Conservation (phyloP, 2,113 vertebrate genomes). For the Setophaga kirtlandii region DNA sequence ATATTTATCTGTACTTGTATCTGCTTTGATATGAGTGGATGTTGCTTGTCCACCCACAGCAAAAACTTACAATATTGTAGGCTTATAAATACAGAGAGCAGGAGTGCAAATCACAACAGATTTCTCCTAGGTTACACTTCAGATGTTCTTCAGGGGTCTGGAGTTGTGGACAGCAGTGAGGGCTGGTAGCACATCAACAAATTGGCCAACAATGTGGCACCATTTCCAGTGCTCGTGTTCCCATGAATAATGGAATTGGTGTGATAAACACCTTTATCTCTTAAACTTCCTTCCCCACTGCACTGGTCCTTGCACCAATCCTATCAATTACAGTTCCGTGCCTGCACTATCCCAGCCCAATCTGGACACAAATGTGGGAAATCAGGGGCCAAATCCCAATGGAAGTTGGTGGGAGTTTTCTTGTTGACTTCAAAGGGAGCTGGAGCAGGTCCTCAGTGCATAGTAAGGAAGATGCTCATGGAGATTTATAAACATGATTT, state of each 20-base stretch:
- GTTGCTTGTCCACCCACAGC: conserved; percentile 66
- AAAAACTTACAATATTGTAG: conserved; percentile 59
- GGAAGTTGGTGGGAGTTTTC: neutral
- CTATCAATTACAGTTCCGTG: neutral
- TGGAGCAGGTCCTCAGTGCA: neutral
- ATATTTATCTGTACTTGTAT: conserved; percentile 70
- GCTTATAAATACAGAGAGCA: conserved; percentile 50
- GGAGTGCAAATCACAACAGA: conserved; percentile 44
- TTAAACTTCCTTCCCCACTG: neutral
- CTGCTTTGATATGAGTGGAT: conserved; percentile 64
- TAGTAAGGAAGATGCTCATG: neutral
- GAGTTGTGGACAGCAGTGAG: neutral
- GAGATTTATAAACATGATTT: neutral
- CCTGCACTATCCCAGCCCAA: neutral
- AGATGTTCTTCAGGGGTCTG: neutral
- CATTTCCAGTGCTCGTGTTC: neutral
- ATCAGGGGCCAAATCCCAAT: neutral
- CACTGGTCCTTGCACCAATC: neutral
- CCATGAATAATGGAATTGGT: neutral
- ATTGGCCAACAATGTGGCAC: neutral
- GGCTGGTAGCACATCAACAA: neutral
- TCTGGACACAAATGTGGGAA: neutral
- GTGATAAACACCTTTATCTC: neutral
- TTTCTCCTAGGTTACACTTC: conserved; percentile 18
- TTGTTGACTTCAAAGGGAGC: neutral